Evolutionary conservation across 2,797 vertebrate genomes (phyloP).

Genomic region (Paedocypris micromegethes): DNA sequence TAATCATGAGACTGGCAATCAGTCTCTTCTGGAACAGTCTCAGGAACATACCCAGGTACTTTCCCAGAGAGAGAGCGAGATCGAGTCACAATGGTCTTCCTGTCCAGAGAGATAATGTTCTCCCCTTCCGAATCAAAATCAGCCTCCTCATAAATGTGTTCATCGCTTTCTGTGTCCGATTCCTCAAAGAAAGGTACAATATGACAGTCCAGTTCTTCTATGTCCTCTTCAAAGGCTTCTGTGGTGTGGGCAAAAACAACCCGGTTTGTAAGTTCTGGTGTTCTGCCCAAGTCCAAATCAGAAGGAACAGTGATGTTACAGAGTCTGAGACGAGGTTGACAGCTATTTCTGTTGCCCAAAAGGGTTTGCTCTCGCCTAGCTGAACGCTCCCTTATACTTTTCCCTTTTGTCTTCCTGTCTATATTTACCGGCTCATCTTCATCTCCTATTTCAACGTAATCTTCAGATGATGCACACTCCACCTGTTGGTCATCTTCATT

Average conservation of each 20-base stretch:
- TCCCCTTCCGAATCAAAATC: constrained; percentile 75
- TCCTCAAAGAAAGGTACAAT: constrained; percentile 77
- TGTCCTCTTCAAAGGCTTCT: constrained; percentile 76
- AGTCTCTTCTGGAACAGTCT: constrained; percentile 93
- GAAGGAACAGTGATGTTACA: constrained; percentile 75
- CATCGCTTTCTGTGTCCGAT: constrained; percentile 71
- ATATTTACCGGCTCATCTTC: constrained; percentile 64
- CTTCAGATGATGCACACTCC: constrained; percentile 70
- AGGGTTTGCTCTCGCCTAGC: constrained; percentile 60
- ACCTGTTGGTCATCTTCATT: constrained; percentile 56
- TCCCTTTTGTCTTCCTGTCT: constrained; percentile 64
- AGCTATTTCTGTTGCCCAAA: constrained; percentile 62
- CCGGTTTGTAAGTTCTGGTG: constrained; percentile 72
- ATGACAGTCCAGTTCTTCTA: constrained; percentile 76
- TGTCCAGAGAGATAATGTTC: constrained; percentile 74
- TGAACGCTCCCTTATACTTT: constrained; percentile 64
- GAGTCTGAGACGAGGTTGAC: constrained; percentile 71
- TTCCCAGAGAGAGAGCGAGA: constrained; percentile 92
- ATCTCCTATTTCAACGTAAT: constrained; percentile 75
- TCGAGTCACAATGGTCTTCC: constrained; percentile 77
- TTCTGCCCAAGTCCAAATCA: constrained; percentile 66
- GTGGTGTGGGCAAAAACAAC: constrained; percentile 75
- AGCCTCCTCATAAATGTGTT: constrained; percentile 77
- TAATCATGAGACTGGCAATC: constrained; percentile 72
- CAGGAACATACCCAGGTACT: constrained; percentile 85